Percentiles rank a stretch among this genome's conserved stretches.
Evolutionary conservation across 1,140 invertebrate species (phyloP).

Genomic region (Octopus bimaculoides): DNA sequence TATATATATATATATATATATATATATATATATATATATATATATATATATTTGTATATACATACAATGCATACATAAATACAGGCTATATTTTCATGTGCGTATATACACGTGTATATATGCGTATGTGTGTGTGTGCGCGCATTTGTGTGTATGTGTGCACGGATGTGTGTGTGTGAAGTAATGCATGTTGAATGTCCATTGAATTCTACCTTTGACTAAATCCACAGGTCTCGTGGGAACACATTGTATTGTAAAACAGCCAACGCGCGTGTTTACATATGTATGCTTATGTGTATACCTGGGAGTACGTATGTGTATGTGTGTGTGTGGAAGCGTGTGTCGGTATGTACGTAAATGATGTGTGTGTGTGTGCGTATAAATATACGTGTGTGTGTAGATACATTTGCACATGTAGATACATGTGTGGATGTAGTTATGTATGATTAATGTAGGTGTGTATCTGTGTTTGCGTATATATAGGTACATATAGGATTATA

Average conservation of each 20-base stretch:
- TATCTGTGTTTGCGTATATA: too few species aligned
- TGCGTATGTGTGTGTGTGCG: background rate
- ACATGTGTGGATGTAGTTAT: too few species aligned
- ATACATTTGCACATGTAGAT: too few species aligned
- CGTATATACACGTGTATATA: background rate
- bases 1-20: slow-evolving; percentile 10
- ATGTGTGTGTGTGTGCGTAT: too few species aligned
- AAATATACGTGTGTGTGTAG: too few species aligned
- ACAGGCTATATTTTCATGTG: background rate
- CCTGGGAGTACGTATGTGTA: background rate
- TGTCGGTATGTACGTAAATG: background rate
- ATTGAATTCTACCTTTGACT: background rate
- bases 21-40: slow-evolving; percentile 2
- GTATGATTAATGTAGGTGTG: too few species aligned
- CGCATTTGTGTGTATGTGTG: background rate
- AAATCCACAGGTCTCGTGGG: background rate
- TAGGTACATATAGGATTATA: too few species aligned
- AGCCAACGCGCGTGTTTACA: background rate
- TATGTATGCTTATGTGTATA: background rate
- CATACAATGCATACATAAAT: background rate
- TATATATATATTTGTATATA: background rate
- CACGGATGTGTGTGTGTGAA: background rate
- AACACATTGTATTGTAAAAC: background rate
- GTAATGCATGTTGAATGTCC: background rate
- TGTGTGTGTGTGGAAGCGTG: background rate